Evolutionary conservation across 30 jellyfish, hydroid and myxozoan species (phyloP), one percentile per base, ranked within the genome.

Genomic region (Cassiopea andromeda): DNA sequence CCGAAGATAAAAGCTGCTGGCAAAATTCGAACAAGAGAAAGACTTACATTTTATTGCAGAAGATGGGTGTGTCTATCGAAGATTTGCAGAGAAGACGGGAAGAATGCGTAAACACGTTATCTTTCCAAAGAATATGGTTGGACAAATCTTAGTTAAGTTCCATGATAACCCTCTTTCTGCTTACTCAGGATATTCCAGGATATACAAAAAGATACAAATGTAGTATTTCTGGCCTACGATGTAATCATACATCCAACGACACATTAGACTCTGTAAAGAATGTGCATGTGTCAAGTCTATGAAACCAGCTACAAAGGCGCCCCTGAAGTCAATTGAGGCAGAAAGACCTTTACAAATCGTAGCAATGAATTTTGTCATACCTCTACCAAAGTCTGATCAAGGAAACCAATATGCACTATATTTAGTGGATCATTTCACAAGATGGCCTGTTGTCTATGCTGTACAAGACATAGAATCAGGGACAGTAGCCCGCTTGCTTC

Each of bases 391-490:
- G 72, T 72, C 66, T 14, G 50, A 27, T 46, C 57, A 27, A 87
- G 84, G 94, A 27, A 87, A 75, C 49, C 46, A 38, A 47, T 80
- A 79, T 46, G 85, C 78, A 14, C 84, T 50, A 1, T 88, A 68
- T 27, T 27, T 70, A 48, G 87, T 64, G 90, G 71, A 64, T 44
- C 82, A 60, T 72, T 48, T 48, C 90, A 81, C 82, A 60, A 54
- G 50, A 48, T 73, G 97, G 93, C 83, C 93, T 82, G 93, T 74
- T 38, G 90, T 48, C 2, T 90, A 64, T 17, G 77, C 88, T 72
- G 78, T 69, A 5, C 50, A 73, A 44, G 78, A 90, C 74, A 79
- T 61, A 60, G 93, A 82, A 64, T 90, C 93, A 57, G 89, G 61
- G 71, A 82, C 91, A 2, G 91, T 90, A 14, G 93, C 94, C 15